phyloP scores from a whole-genome alignment of 2,113 vertebrate genomes.

The Equus przewalskii region DNA sequence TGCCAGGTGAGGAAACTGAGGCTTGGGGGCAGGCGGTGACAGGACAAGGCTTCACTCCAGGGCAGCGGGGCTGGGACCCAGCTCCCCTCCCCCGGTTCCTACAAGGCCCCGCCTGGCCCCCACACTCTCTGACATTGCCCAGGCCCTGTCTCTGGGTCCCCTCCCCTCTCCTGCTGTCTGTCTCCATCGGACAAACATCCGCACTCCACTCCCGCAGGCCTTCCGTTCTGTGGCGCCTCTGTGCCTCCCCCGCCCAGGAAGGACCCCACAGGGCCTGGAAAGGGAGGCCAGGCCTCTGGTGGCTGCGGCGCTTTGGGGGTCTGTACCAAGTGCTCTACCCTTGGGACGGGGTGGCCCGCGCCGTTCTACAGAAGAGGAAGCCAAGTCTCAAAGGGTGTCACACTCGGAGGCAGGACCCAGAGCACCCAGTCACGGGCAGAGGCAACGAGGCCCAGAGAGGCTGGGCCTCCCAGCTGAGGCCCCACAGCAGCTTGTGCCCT shows the following conservation, averaged over 20 bases:
- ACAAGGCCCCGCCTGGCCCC: background rate
- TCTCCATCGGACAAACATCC: constrained; percentile 70
- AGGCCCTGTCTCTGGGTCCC: constrained; percentile 43
- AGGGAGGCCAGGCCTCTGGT: background rate
- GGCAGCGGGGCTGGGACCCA: background rate
- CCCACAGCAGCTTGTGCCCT: background rate
- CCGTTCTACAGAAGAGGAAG: background rate
- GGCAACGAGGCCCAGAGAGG: background rate
- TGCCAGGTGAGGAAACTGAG: constrained; percentile 12
- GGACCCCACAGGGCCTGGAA: background rate
- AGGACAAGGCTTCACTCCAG: background rate
- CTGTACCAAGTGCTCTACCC: background rate
- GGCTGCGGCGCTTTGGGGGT: background rate
- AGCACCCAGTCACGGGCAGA: background rate
- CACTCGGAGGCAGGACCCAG: background rate
- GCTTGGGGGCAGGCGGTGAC: background rate
- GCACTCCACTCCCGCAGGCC: background rate
- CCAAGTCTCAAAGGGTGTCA: background rate
- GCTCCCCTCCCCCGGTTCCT: background rate
- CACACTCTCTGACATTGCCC: constrained; percentile 49
- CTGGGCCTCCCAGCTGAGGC: background rate
- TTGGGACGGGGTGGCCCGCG: background rate
- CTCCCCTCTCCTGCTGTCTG: constrained; percentile 5
- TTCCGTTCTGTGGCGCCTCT: constrained; percentile 38
- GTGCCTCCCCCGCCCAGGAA: background rate